phyloP scores from a whole-genome alignment of 2,113 vertebrate genomes.

The Eubucco bourcierii region DNA sequence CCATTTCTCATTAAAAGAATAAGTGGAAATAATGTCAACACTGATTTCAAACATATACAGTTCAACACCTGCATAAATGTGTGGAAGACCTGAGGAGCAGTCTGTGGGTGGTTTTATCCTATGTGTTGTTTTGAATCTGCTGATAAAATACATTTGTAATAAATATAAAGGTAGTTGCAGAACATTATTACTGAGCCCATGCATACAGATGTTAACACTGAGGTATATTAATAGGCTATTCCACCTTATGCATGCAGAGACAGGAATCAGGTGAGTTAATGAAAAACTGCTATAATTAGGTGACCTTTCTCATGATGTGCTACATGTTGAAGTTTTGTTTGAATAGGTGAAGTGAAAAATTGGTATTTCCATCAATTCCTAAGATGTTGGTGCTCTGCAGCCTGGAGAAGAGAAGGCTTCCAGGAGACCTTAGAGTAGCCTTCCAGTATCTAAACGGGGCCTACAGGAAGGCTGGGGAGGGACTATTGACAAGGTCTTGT shows the following conservation, averaged over 20 bases:
- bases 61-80: conserved; percentile 48
- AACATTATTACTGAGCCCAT: conserved; percentile 22
- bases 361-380: conserved; percentile 44
- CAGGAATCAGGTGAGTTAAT: conserved; percentile 34
- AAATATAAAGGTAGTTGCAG: conserved; percentile 23
- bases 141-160: conserved; percentile 46
- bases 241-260: neutral
- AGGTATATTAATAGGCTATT: conserved; percentile 8
- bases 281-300: conserved; percentile 17
- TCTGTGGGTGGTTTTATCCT: conserved; percentile 45
- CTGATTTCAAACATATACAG: conserved; percentile 20
- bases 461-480: too few relatives aligned
- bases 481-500: too few relatives aligned
- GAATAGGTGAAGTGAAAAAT: conserved; percentile 39
- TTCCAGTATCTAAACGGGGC: too few relatives aligned
- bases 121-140: neutral
- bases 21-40: neutral
- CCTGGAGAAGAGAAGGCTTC: too few relatives aligned
- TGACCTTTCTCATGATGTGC: conserved; percentile 6
- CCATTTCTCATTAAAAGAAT: conserved; percentile 24
- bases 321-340: conserved; percentile 46
- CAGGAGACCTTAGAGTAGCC: too few relatives aligned
- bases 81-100: conserved; percentile 35
- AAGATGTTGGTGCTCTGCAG: too few relatives aligned
- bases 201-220: conserved; percentile 24